phyloP scores from a whole-genome alignment of 2,888 invertebrate species.

The Cheilosia grossa region DNA sequence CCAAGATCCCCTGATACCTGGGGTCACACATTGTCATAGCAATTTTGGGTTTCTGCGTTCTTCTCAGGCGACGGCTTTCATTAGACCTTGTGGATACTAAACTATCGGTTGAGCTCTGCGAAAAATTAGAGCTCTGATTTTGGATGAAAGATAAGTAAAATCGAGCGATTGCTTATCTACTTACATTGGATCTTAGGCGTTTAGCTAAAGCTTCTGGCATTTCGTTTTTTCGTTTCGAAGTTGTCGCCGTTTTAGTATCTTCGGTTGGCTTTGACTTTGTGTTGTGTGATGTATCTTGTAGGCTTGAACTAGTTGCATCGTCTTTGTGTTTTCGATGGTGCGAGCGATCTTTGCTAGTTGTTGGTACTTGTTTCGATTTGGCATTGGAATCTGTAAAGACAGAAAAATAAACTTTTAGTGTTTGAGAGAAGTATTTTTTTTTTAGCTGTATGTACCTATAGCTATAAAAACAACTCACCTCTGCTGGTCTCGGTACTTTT shows the following conservation, averaged over 20 bases:
- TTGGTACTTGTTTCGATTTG: too few relatives aligned
- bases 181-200: slow-evolving; percentile 18
- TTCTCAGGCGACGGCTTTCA: background rate
- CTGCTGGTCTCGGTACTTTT: background rate
- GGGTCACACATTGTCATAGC: slow-evolving; percentile 58
- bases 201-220: background rate
- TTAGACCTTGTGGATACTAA: background rate
- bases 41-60: slow-evolving; percentile 39
- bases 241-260: background rate
- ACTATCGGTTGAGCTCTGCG: slow-evolving; percentile 32
- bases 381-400: too few relatives aligned
- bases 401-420: too few relatives aligned
- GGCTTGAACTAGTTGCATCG: too few relatives aligned
- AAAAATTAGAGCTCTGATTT: background rate
- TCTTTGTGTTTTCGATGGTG: too few relatives aligned
- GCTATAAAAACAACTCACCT: too few relatives aligned
- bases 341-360: too few relatives aligned
- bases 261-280: too few relatives aligned
- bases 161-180: background rate
- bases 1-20: slow-evolving; percentile 34
- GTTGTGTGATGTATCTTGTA: too few relatives aligned
- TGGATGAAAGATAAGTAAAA: too few relatives aligned
- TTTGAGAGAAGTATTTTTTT: too few relatives aligned
- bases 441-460: too few relatives aligned
- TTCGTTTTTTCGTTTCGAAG: slow-evolving; percentile 22